Evolutionary conservation across 64 coral and sea anemone species (phyloP), one percentile per base, ranked within the genome.

Genomic region (Montipora efflorescens): DNA sequence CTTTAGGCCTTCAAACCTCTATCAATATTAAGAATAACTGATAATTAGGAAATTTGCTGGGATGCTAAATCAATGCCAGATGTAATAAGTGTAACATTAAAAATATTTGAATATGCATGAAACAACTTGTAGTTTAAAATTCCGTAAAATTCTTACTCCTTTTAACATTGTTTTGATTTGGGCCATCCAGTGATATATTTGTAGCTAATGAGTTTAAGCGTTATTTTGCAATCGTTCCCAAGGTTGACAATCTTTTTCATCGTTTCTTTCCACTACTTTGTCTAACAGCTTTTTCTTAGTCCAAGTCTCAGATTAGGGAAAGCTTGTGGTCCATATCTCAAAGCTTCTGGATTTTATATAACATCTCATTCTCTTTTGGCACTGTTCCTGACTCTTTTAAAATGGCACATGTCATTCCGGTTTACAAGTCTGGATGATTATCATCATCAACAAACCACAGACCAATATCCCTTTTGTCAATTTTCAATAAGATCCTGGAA

Each of bases 181-280:
- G 21, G 15, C 28, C 28, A 28, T 28, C 45, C 36, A 73, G 73
- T 75, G 87, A 88, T n/a, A 76, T 28, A 1, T 28, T 28, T 28
- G 28, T 88, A 58, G 48, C 82, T 16, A 86, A 86, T 66, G 57
- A 86, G 82, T 86, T 86, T 70, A 86, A 86, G 20, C 36, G 19
- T 13, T 66, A 61, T 44, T 86, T 86, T 86, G 82, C 82, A 23
- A 67, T 67, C 67, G 58, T 86, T 58, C 82, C 82, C 21, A 59
- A 66, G 16, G 44, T 11, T 22, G 43, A 79, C 77, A 79, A 15
- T 8, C 47, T 51, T 80, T 80, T 80, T 48, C 78, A 48, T 18
- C 78, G 18, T 80, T 51, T 53, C 78, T 80, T 51, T 51, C 19
- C 47, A 80, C 48, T 19, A 44, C 36, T 16, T 51, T 53, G 47